These are phyloP conservation scores for Ormyrus pomaceus DNA, from an alignment of 2,888 invertebrate species.

Conservation along the genomic window DNA sequence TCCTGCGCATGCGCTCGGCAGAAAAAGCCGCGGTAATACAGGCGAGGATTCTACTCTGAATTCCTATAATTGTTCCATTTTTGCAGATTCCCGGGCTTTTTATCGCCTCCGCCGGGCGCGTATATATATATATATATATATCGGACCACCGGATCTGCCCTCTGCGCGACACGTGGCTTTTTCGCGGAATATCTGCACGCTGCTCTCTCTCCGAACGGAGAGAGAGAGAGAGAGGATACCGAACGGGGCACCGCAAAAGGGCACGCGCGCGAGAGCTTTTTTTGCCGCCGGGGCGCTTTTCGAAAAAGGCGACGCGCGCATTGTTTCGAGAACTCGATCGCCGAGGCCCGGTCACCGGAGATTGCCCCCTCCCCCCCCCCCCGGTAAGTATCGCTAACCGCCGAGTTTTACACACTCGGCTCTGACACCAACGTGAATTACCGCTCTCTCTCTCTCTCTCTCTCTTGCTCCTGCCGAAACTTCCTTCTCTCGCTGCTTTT, in stretches of 20 bases:
- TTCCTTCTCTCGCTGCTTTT: too few relatives aligned
- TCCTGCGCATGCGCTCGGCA: conserved; percentile 64
- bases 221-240: not conserved
- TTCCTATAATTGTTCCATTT: conserved; percentile 75
- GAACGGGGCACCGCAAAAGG: conserved; percentile 47
- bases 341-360: not conserved
- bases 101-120: conserved; percentile 53
- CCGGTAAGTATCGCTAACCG: too few relatives aligned
- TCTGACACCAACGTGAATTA: too few relatives aligned
- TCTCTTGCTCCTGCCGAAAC: too few relatives aligned
- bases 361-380: too few relatives aligned
- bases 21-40: not conserved
- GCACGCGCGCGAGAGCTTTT: not conserved
- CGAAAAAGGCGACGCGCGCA: conserved; percentile 42
- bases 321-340: conserved; percentile 26
- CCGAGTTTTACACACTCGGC: too few relatives aligned
- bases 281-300: conserved; percentile 6
- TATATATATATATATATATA: conserved; percentile 29
- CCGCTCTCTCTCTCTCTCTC: too few relatives aligned
- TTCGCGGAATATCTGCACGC: conserved; percentile 49
- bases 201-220: not conserved
- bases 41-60: conserved; percentile 68
- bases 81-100: conserved; percentile 73
- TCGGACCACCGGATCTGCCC: conserved; percentile 60
- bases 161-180: conserved; percentile 34